Evolutionary conservation across 2,113 vertebrate genomes (phyloP).

Genomic region (Argyrosomus japonicus): DNA sequence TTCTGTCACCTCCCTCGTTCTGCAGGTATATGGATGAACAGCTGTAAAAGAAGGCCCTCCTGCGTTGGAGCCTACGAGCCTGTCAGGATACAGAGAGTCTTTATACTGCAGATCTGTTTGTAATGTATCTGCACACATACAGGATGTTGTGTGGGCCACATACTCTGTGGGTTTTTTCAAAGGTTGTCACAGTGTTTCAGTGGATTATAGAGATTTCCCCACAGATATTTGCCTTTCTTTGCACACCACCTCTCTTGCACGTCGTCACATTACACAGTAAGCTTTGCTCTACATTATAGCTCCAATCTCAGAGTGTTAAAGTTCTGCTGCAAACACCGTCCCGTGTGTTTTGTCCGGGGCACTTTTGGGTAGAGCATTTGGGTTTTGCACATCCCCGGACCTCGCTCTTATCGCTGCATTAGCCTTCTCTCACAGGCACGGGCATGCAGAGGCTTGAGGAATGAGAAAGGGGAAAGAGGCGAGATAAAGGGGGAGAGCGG

Average conservation of each 20-base stretch:
- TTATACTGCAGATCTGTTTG: constrained; percentile 10
- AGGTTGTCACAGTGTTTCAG: constrained; percentile 32
- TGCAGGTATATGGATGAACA: constrained; percentile 35
- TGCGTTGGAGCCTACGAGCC: constrained; percentile 7
- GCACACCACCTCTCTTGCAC: neutral
- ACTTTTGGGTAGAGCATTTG: constrained; percentile 26
- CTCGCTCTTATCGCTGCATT: constrained; percentile 73
- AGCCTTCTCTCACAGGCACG: constrained; percentile 65
- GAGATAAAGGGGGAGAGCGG: constrained; percentile 79
- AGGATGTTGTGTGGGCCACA: constrained; percentile 22
- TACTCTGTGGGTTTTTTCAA: neutral
- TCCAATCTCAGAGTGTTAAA: constrained; percentile 4
- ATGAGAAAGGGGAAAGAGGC: constrained; percentile 67
- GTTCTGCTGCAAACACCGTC: constrained; percentile 7
- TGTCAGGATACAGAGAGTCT: constrained; percentile 25
- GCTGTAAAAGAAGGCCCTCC: constrained; percentile 13
- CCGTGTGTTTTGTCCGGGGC: constrained; percentile 29
- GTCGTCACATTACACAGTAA: constrained; percentile 3
- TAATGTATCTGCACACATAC: neutral
- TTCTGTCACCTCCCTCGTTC: constrained; percentile 10
- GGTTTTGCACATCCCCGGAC: constrained; percentile 43
- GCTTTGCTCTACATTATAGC: neutral
- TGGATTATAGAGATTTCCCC: constrained; percentile 39
- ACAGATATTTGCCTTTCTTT: constrained; percentile 19
- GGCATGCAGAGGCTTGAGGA: constrained; percentile 67